Evolutionary conservation across 2,797 vertebrate genomes (phyloP), one percentile per base, ranked within the genome.

Genomic region (Galago senegalensis): DNA sequence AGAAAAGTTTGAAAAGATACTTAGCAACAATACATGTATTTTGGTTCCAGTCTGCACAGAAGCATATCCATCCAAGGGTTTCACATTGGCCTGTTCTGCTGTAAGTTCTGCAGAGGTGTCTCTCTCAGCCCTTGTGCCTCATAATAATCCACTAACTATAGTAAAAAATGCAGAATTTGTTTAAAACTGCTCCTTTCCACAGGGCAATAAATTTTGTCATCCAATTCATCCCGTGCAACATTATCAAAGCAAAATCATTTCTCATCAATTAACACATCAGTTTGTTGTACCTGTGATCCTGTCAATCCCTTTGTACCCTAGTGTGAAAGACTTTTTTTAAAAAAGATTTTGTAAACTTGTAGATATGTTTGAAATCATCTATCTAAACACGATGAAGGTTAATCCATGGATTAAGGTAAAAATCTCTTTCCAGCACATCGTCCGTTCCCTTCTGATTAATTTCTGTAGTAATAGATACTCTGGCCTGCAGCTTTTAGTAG

Each of bases 401-500:
- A 93, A 91, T 72, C 60, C n/a, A 76, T 77, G 46, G 25, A 94
- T 85, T 95, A 95, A 85, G 46, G 70, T 73, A 58, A 11, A 94
- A 70, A 82, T 81, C 27, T 87, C 43, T 96, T 91, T 90, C 63
- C 49, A 90, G 69, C 29, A 91, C 23, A 61, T 49, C 21, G 77
- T 81, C 16, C 20, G 89, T 93, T 89, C 20, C 16, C 9, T 82
- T 89, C 73, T 89, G 21, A 86, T 73, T 93, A 80, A 67, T 88
- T 93, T 91, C 58, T 69, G 37, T 5, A 46, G 67, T 83, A 75
- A 58, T 23, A 82, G 40, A 69, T 73, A 91, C 9, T 81, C 25
- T 27, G 69, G 53, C 72, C 75, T 83, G 6, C 10, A 79, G 10
- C n/a, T 72, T 88, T 96, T 82, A 77, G n/a, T n/a, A 85, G 80